A percentile compares a stretch with the other conserved stretches of the same genome.
Conservation (phyloP, 2,113 vertebrate species). For the Psittacus erithacus region DNA sequence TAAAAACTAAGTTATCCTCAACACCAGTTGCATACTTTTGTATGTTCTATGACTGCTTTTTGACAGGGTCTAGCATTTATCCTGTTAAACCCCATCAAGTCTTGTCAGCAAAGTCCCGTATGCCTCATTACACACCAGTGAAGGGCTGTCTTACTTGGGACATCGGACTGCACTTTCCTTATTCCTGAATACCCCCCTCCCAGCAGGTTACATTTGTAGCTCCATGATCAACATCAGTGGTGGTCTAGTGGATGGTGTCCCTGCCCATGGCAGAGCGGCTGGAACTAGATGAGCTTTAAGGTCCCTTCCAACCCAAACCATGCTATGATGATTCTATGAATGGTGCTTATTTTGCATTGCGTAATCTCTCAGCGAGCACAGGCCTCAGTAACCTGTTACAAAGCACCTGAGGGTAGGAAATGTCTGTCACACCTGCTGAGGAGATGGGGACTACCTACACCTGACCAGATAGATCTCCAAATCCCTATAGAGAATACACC, state of each 20-base stretch:
- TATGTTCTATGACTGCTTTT: background rate
- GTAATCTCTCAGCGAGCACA: background rate
- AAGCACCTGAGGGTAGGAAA: background rate
- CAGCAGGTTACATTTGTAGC: background rate
- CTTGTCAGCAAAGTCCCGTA: background rate
- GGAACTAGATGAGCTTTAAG: background rate
- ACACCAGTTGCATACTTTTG: background rate
- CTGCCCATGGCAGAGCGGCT: background rate
- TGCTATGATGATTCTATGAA: background rate
- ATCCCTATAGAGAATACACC: rapidly evolving
- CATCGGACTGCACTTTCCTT: rapidly evolving
- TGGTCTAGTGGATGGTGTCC: background rate
- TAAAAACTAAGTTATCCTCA: background rate
- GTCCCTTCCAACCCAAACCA: background rate
- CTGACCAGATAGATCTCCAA: background rate
- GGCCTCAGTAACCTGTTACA: no score
- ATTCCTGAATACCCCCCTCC: no score
- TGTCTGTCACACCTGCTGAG: background rate
- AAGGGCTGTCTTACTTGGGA: rapidly evolving
- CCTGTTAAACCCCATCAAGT: background rate
- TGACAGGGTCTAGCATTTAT: background rate
- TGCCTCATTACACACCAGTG: rapidly evolving
- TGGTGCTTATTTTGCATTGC: background rate
- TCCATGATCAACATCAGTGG: background rate
- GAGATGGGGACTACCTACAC: background rate